phyloP scores from a whole-genome alignment of 2,888 invertebrate species.

The Germaria angustata region DNA sequence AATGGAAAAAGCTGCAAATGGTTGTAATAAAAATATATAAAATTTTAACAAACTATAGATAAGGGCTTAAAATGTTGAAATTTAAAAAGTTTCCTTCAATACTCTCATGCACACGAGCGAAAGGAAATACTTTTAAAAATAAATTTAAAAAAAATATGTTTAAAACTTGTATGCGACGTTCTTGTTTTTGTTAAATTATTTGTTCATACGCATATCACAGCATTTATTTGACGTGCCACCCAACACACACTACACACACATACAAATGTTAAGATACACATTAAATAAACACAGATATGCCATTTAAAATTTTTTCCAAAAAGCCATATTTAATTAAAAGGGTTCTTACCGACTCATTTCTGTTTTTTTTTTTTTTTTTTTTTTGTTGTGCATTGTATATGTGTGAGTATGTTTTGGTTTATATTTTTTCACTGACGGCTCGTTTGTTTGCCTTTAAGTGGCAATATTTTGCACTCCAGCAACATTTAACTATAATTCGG shows the following conservation, averaged over 20 bases:
- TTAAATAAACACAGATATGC: slow-evolving; percentile 57
- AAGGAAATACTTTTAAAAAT: background rate
- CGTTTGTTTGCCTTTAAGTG: slow-evolving; percentile 61
- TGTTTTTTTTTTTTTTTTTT: background rate
- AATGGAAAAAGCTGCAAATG: slow-evolving; percentile 5
- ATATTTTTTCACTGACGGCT: background rate
- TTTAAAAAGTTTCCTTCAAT: background rate
- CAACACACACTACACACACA: background rate
- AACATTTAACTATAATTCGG: slow-evolving; percentile 59
- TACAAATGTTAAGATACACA: slow-evolving; percentile 33
- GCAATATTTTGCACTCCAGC: slow-evolving; percentile 63
- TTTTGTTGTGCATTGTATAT: background rate
- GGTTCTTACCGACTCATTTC: slow-evolving; percentile 18
- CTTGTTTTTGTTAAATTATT: too few relatives aligned
- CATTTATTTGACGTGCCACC: too few relatives aligned
- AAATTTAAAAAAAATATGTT: background rate
- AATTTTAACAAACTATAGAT: slow-evolving; percentile 16
- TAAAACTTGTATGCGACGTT: too few relatives aligned
- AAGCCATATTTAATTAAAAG: slow-evolving; percentile 58
- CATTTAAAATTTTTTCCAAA: slow-evolving; percentile 57
- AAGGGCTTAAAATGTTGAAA: slow-evolving; percentile 39
- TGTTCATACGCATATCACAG: too few relatives aligned
- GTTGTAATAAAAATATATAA: slow-evolving; percentile 40
- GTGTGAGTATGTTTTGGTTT: slow-evolving; percentile 5
- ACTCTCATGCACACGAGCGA: background rate